Percentiles rank a stretch among this genome's conserved stretches.
Conservation (phyloP, 1,140 invertebrate genomes). For the Atta texana region DNA sequence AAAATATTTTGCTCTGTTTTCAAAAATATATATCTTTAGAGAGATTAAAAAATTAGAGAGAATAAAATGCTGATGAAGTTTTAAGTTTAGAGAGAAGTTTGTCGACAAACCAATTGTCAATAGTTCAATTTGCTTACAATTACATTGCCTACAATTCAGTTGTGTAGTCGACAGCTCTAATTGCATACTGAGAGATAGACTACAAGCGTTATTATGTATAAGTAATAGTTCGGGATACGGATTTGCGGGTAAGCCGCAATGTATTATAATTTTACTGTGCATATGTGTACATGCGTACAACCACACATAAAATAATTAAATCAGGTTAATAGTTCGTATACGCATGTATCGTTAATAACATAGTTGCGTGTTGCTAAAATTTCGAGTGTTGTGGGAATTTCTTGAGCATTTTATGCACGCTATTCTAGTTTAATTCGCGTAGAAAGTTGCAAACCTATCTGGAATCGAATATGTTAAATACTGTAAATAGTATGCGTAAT, state of each 20-base stretch:
- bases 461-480: not conserved
- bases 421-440: not conserved
- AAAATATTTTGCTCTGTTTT: not conserved
- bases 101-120: not conserved
- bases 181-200: not conserved
- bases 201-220: not conserved
- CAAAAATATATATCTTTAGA: not conserved
- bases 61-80: not conserved
- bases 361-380: not conserved
- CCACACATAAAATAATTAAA: not conserved
- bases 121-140: not conserved
- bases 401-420: not conserved
- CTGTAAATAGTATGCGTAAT: constrained; percentile 2
- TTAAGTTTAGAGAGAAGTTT: not conserved
- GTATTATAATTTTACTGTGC: not conserved
- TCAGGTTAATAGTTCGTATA: not conserved
- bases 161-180: not conserved
- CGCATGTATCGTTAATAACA: not conserved
- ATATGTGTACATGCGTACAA: not conserved
- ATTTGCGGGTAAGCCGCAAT: not conserved
- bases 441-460: not conserved
- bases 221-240: not conserved
- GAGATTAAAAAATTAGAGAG: not conserved
- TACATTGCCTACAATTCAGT: not conserved
- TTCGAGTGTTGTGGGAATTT: not conserved